phyloP scores from a whole-genome alignment of 2,113 vertebrate genomes.

The Ptyas mucosa region DNA sequence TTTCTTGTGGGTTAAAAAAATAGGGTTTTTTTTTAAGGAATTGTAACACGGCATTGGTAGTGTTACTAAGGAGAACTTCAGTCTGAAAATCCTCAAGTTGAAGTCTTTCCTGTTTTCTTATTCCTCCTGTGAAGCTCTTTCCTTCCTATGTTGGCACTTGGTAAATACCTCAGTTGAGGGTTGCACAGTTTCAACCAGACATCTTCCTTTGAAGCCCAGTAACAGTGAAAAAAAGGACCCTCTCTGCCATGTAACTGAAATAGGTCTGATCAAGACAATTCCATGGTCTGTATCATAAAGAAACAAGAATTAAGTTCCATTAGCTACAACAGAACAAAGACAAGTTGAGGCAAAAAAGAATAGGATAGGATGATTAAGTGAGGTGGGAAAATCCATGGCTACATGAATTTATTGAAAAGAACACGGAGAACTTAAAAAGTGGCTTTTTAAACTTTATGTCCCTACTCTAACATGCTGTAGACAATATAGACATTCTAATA shows the following conservation, averaged over 20 bases:
- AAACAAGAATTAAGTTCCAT: not conserved
- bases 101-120: conserved; percentile 29
- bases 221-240: not conserved
- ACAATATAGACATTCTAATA: not conserved
- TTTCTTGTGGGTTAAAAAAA: conserved; percentile 62
- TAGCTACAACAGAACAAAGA: not conserved
- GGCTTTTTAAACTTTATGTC: not conserved
- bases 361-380: not conserved
- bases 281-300: not conserved
- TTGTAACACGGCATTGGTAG: conserved; percentile 46
- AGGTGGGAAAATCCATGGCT: not conserved
- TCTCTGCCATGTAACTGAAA: not conserved
- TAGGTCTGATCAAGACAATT: not conserved
- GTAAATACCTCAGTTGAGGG: conserved; percentile 11
- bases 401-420: not conserved
- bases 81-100: conserved; percentile 15
- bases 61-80: conserved; percentile 44
- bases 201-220: not conserved
- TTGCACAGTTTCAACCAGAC: not conserved
- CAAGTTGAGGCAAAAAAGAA: not conserved
- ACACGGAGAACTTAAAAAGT: not conserved
- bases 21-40: not conserved
- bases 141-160: not conserved
- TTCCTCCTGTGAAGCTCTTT: not conserved
- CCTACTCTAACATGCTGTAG: not conserved